These are phyloP conservation scores for Collichthys lucidus DNA, from an alignment of 2,113 vertebrate genomes.

Conservation along the genomic window DNA sequence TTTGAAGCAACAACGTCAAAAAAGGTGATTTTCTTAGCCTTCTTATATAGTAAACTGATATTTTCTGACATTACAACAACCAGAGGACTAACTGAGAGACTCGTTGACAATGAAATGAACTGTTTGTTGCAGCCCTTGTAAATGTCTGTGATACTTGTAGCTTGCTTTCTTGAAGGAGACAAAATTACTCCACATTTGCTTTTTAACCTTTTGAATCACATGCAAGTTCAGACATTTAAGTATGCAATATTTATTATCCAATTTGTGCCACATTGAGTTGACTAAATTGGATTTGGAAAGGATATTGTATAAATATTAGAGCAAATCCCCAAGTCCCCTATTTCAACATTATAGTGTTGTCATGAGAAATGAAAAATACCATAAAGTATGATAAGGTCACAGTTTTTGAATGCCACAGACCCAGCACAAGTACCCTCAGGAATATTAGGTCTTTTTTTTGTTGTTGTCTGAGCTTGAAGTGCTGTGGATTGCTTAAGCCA, in stretches of 20 bases:
- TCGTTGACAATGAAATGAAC: background rate
- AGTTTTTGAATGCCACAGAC: constrained; percentile 3
- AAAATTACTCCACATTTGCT: constrained; percentile 13
- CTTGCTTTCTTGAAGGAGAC: background rate
- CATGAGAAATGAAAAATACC: constrained; percentile 41
- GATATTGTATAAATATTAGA: constrained; percentile 46
- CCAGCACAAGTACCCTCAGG: background rate
- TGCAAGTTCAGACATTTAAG: constrained; percentile 8
- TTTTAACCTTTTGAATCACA: constrained; percentile 48
- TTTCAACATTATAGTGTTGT: constrained; percentile 52
- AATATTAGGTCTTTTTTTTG: background rate
- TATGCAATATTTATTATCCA: constrained; percentile 51
- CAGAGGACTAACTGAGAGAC: background rate
- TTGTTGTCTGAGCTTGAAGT: background rate
- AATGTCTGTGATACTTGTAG: background rate
- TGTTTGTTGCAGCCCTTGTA: too few species aligned
- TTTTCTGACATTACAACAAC: background rate
- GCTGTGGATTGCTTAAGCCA: constrained; percentile 12
- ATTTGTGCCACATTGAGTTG: constrained; percentile 31
- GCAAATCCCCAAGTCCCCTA: constrained; percentile 33
- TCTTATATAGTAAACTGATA: background rate
- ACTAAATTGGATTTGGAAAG: constrained; percentile 52
- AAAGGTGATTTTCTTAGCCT: background rate
- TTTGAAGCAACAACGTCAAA: background rate
- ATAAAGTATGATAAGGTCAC: constrained; percentile 44